These are phyloP conservation scores for Ellobius talpinus DNA, from an alignment of 2,113 vertebrate species.

Conservation along the genomic window DNA sequence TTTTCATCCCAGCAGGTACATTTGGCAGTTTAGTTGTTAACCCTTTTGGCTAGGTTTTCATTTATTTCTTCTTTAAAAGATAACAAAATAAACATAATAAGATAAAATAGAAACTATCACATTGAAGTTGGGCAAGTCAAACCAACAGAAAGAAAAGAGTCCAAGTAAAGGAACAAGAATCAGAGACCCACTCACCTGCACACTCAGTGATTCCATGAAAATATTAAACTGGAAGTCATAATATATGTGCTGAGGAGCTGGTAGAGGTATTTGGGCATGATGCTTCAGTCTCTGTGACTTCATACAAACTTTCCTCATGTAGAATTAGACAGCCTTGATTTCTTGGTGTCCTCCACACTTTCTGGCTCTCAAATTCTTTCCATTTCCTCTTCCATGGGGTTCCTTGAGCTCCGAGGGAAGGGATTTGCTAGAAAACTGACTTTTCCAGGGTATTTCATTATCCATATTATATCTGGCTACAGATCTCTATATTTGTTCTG, in stretches of 20 bases:
- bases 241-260: neutral
- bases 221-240: neutral
- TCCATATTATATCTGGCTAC: neutral
- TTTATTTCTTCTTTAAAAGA: neutral
- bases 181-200: neutral
- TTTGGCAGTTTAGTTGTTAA: neutral
- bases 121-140: neutral
- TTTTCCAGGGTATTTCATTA: no score
- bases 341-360: neutral
- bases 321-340: neutral
- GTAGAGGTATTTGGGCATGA: neutral
- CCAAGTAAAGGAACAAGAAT: neutral
- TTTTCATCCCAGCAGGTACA: neutral
- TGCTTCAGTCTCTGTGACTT: neutral
- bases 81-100: neutral
- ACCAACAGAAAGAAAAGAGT: neutral
- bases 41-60: neutral
- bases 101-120: neutral
- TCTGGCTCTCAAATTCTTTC: neutral
- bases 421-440: no score
- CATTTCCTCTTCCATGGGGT: neutral
- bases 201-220: neutral
- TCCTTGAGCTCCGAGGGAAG: neutral
- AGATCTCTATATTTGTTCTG: neutral
- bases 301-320: neutral